A percentile compares a stretch with the other conserved stretches of the same genome.
Conservation (phyloP, 2,888 invertebrate genomes). For the Drosophila imparisetae region DNA sequence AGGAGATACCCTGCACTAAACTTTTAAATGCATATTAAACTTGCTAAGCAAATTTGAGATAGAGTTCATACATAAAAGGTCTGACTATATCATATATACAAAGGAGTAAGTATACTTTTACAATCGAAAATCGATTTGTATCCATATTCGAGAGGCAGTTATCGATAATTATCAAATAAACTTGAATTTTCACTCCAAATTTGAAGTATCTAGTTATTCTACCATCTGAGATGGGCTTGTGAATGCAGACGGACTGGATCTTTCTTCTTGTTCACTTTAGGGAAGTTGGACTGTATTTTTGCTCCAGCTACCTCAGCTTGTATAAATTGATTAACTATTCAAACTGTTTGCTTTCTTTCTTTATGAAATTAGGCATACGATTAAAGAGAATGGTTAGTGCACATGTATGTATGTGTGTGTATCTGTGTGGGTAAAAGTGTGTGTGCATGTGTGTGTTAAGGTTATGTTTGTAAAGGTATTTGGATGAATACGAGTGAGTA, state of each 20-base stretch:
- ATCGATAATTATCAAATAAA: neutral
- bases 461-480: neutral
- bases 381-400: constrained; percentile 25
- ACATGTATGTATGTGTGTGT: neutral
- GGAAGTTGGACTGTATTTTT: neutral
- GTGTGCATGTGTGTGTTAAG: constrained; percentile 6
- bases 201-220: neutral
- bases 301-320: neutral
- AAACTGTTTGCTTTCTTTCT: neutral
- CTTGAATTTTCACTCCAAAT: neutral
- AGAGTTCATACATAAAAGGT: neutral
- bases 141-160: no score
- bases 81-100: neutral
- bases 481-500: neutral
- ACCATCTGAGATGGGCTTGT: neutral
- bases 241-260: neutral
- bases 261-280: neutral
- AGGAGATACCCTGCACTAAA: neutral
- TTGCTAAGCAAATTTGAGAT: no score
- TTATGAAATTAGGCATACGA: neutral
- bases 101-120: neutral
- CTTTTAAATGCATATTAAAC: neutral
- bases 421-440: neutral
- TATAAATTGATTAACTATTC: neutral
- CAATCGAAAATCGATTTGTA: neutral